These are phyloP conservation scores for Lamproptera curius DNA, from an alignment of 2,888 invertebrate genomes.

Conservation along the genomic window DNA sequence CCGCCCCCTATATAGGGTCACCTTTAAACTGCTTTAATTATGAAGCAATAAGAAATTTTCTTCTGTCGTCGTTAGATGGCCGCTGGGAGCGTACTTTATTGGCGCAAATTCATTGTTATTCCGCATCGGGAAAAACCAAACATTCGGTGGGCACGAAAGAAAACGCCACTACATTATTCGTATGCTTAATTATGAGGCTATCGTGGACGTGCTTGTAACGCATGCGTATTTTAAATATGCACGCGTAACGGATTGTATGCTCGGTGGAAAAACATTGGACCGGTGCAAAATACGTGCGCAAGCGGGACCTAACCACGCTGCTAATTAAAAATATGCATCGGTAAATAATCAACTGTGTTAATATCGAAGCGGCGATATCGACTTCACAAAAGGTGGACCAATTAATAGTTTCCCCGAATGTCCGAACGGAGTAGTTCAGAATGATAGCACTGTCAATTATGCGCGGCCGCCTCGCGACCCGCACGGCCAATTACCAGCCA, in stretches of 20 bases:
- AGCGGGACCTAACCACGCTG: conserved; percentile 39
- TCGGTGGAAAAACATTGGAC: conserved; percentile 1
- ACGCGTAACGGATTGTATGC: neutral
- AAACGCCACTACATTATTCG: neutral
- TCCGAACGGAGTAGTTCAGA: conserved; percentile 66
- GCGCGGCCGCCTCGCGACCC: conserved; percentile 53
- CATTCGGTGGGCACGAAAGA: conserved; percentile 11
- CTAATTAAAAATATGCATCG: conserved; percentile 68
- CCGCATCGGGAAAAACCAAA: conserved; percentile 26
- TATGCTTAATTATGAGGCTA: neutral
- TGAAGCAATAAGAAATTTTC: conserved; percentile 66
- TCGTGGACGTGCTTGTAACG: neutral
- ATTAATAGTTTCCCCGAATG: conserved; percentile 76
- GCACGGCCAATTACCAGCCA: conserved; percentile 67
- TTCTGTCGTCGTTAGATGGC: conserved; percentile 40
- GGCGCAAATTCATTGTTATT: conserved; percentile 42
- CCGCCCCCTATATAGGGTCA: conserved; percentile 62
- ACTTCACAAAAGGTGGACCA: conserved; percentile 73
- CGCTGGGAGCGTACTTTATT: conserved; percentile 51
- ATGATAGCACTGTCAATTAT: conserved; percentile 75
- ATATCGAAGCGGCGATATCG: conserved; percentile 71
- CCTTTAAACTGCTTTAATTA: conserved; percentile 71
- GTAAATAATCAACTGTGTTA: conserved; percentile 69
- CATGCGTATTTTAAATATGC: neutral
- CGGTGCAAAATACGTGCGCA: too few relatives aligned